Base-by-base conservation (phyloP, 2,113 vertebrate genomes). In the Rhabdornis inornatus region DNA sequence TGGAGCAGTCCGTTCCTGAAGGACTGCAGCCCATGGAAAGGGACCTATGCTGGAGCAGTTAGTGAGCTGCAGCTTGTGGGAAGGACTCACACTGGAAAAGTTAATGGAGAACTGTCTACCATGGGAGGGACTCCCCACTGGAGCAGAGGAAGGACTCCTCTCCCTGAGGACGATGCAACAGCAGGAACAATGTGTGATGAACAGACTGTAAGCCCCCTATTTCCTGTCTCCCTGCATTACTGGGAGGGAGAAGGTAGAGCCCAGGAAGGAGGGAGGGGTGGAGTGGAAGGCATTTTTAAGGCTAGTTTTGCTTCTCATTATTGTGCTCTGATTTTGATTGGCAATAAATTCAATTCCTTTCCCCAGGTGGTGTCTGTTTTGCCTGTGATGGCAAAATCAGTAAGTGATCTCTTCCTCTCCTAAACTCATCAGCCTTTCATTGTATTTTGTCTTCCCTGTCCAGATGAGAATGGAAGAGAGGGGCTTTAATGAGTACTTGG, bases 181-280 rank as follows among this genome's bases (percentile, higher is more conserved):
- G 28, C 60, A 53, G 60, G 21, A 82, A 39, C 15, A 59, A n/a
- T 11, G 11, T 69, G 53, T 15, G 44, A 74, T 52, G 53, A 60
- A 66, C 39, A 45, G 53, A 40, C n/a, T 1, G 0, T n/a, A 68
- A 45, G 1, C 3, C 8, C 20, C n/a, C n/a, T n/a, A 68, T 22
- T 53, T 57, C 39, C 37, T 37, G 13, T n/a, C 44, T 66, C 52
- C 20, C 53, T 52, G 52, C 1, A 1, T 28, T 2, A 12, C 11
- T 53, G 45, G 19, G 33, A 64, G 10, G 50, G 33, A 66, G 23
- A 44, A 52, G 15, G 16, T 7, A 66, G 45, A 45, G 25, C 27
- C 37, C 4, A 6, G 20, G 11, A 59, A 75, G 21, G 30, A 82
- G 15, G 37, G 27, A 60, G 5, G 33, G 21, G 11, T 27, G 17